Conservation (phyloP, 2,888 invertebrate genomes). For the Thymelicus lineola region DNA sequence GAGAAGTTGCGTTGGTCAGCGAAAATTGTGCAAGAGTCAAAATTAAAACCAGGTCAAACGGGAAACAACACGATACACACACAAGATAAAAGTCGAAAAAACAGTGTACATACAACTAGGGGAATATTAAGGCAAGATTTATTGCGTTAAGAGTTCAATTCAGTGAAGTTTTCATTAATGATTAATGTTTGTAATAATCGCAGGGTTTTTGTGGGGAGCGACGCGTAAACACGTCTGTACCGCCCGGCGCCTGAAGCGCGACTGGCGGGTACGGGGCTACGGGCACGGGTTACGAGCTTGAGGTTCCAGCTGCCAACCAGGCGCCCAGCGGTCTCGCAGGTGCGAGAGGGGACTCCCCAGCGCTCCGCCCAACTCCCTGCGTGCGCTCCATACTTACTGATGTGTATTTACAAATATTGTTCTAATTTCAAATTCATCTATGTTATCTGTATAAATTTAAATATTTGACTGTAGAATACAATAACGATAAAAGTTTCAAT, state of each 20-base stretch:
- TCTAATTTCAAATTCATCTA: slow-evolving; percentile 3
- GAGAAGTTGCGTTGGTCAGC: slow-evolving; percentile 46
- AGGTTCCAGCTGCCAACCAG: slow-evolving; percentile 40
- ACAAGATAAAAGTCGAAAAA: slow-evolving; percentile 46
- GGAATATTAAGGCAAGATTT: slow-evolving; percentile 54
- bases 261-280: slow-evolving; percentile 50
- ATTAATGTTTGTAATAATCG: slow-evolving; percentile 57
- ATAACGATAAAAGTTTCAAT: too few species aligned
- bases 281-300: slow-evolving; percentile 20
- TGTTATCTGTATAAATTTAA: background rate
- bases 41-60: slow-evolving; percentile 73
- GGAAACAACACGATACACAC: slow-evolving; percentile 50
- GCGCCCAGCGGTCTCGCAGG: slow-evolving; percentile 76
- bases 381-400: slow-evolving; percentile 7
- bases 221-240: slow-evolving; percentile 50
- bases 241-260: slow-evolving; percentile 65
- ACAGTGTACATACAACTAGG: slow-evolving; percentile 44
- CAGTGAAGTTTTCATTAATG: slow-evolving; percentile 65
- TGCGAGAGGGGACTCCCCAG: slow-evolving; percentile 46
- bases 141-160: slow-evolving; percentile 51
- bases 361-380: slow-evolving; percentile 24
- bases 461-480: background rate
- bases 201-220: slow-evolving; percentile 47
- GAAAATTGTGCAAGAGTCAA: slow-evolving; percentile 71
- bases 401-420: slow-evolving; percentile 14